Base-by-base conservation (phyloP, 2,113 vertebrate species). In the Gallinago jamesoni region DNA sequence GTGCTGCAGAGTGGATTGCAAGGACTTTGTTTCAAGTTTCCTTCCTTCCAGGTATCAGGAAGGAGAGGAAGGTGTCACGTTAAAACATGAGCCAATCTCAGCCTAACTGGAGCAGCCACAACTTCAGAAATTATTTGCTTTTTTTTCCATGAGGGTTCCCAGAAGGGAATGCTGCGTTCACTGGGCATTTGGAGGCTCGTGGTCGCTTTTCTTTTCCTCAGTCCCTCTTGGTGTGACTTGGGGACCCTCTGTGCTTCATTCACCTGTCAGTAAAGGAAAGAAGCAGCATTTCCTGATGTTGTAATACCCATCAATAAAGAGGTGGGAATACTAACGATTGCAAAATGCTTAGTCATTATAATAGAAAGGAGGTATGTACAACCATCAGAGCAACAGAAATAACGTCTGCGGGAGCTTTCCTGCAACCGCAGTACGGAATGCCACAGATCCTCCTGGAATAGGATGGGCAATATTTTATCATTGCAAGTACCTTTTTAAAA, bases 161-260 rank as follows among this genome's bases (percentile, higher is more conserved):
- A 67, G n/a, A 59, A 25, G 39, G 33, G 33, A 66, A 39, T 3
- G 21, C 27, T 39, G 43, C 0, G 0, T 1, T 47, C 9, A 6
- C 27, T 22, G 64, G 18, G 24, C 48, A 43, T 47, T 55, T 1
- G 0, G 25, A 94, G 50, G 19, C 30, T 69, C 2, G 0, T 14
- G 33, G 39, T n/a, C 5, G 0, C 8, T 48, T 28, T 73, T 62
- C 22, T 76, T 63, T 33, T 43, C n/a, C 68, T 50, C 7, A 24
- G 33, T 9, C 37, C 10, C 33, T 48, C 66, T 78, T 41, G 45
- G 35, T 35, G 24, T 55, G 35, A 70, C 24, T 35, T 20, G 56
- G n/a, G 14, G 12, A 21, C 18, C 33, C 55, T 50, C 48, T 43
- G 62, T 14, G 6, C 45, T 31, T 28, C 35, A 9, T 21, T 75